Percentiles rank a stretch among this genome's conserved stretches.
Evolutionary conservation across 1,140 invertebrate genomes (phyloP).

Genomic region (Brachionus plicatilis): DNA sequence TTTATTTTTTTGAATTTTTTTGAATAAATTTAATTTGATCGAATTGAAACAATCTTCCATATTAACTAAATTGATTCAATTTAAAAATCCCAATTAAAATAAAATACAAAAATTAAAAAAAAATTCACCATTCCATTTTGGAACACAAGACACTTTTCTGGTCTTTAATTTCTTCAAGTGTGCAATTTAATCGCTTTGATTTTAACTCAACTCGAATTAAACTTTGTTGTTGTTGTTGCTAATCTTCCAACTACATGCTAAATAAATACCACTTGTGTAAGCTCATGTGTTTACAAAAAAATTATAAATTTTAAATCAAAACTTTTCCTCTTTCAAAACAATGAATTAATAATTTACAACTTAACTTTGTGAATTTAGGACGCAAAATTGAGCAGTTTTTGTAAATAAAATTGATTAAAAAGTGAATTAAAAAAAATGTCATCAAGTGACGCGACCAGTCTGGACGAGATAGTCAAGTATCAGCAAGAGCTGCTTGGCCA

Average conservation of each 20-base stretch:
- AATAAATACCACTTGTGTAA: background rate
- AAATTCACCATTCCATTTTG: background rate
- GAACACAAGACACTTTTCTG: background rate
- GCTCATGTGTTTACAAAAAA: background rate
- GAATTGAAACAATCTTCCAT: no score
- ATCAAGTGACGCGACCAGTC: background rate
- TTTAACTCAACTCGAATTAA: background rate
- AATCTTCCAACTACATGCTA: background rate
- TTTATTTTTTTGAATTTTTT: no score
- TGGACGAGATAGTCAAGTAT: conserved; percentile 27
- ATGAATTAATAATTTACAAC: background rate
- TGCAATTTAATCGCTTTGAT: background rate
- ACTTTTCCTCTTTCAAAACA: background rate
- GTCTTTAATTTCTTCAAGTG: background rate
- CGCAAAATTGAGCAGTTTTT: background rate
- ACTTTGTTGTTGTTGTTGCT: background rate
- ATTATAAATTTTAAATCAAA: background rate
- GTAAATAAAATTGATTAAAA: background rate
- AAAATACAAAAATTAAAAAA: background rate
- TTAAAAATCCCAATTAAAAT: no score
- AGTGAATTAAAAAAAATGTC: background rate
- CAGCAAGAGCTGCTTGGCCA: conserved; percentile 16
- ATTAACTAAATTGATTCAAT: no score
- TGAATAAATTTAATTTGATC: no score
- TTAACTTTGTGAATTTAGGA: background rate